Evolutionary conservation across 2,113 vertebrate genomes (phyloP).

Genomic region (Colistium nudipinnis): DNA sequence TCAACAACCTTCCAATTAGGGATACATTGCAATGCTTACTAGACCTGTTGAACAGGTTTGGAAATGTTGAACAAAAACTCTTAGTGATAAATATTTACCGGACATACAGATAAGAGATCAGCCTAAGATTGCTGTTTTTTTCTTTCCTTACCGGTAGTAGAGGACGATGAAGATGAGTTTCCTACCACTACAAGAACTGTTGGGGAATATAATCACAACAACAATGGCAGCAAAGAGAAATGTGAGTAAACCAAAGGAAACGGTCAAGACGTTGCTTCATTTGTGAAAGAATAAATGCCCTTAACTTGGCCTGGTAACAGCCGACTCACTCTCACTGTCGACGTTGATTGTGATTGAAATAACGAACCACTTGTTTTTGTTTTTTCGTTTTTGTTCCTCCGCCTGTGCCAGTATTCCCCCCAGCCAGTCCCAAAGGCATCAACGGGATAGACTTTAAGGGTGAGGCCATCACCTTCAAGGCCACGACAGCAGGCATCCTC

Average conservation of each 20-base stretch:
- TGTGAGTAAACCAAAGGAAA: constrained; percentile 81
- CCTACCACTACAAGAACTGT: constrained; percentile 83
- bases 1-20: background rate
- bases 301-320: background rate
- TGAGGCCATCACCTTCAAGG: constrained; percentile 99
- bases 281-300: background rate
- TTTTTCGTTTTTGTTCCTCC: background rate
- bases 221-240: constrained; percentile 95
- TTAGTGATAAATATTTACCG: background rate
- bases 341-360: background rate
- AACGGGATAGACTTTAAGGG: constrained; percentile 99
- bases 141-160: constrained; percentile 80
- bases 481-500: constrained; percentile 97
- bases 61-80: background rate
- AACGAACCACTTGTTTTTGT: background rate
- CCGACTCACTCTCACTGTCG: background rate
- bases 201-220: constrained; percentile 90
- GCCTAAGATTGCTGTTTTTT: constrained; percentile 2
- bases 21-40: background rate
- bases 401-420: constrained; percentile 86
- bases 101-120: background rate
- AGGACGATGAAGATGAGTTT: constrained; percentile 97
- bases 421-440: constrained; percentile 89
- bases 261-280: background rate
- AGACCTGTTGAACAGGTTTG: background rate